Evolutionary conservation across 2,888 invertebrate species (phyloP).

Genomic region (Cecidostiba fungosa): DNA sequence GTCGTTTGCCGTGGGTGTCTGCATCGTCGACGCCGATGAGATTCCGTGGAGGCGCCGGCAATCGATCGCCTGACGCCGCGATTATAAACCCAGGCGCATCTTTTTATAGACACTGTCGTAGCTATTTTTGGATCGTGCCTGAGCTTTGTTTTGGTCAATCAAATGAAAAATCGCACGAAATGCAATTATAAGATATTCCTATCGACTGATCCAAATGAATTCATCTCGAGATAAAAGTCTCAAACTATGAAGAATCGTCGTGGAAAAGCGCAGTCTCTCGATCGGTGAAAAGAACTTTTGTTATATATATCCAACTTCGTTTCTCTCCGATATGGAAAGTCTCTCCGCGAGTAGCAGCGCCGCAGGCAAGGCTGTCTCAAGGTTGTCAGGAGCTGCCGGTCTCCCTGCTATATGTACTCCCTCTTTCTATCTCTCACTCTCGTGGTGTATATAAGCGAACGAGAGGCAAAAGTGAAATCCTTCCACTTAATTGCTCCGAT

Average conservation of each 20-base stretch:
- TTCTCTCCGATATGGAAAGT: slow-evolving; percentile 41
- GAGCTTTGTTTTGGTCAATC: not conserved
- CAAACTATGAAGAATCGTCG: too few species aligned
- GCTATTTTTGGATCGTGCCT: not conserved
- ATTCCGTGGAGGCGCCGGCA: slow-evolving; percentile 46
- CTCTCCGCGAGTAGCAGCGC: slow-evolving; percentile 57
- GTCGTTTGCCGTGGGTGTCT: not conserved
- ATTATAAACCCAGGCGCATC: not conserved
- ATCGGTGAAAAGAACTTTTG: not conserved
- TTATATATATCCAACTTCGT: not conserved
- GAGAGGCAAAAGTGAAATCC: slow-evolving; percentile 53
- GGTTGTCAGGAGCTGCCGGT: slow-evolving; percentile 69
- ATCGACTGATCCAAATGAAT: too few species aligned
- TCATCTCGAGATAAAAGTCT: too few species aligned
- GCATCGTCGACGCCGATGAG: slow-evolving; percentile 25
- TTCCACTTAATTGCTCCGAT: slow-evolving; percentile 50
- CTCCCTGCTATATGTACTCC: not conserved
- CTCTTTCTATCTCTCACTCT: slow-evolving; percentile 16
- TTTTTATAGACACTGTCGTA: not conserved
- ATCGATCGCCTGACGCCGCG: not conserved
- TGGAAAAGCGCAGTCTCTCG: not conserved
- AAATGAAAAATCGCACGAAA: not conserved
- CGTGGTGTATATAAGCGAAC: not conserved
- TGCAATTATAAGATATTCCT: not conserved
- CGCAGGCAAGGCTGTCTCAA: slow-evolving; percentile 77